phyloP scores from a whole-genome alignment of 1,140 invertebrate genomes.

The Brachionus calyciflorus region DNA sequence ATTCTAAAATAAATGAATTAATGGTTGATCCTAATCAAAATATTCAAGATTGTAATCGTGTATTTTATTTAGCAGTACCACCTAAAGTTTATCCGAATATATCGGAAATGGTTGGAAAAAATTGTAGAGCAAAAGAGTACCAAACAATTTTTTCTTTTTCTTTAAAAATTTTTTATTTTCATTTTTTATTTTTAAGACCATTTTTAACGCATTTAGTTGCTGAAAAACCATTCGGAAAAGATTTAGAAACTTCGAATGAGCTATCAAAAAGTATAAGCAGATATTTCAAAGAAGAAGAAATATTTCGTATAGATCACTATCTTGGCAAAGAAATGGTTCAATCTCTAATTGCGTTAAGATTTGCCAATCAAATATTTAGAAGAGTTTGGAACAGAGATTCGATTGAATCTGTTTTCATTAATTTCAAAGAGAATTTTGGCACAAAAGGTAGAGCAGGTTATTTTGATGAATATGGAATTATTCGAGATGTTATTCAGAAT shows the following conservation, averaged over 20 bases:
- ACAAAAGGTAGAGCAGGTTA: slow-evolving; percentile 96
- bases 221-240: slow-evolving; percentile 96
- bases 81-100: slow-evolving; percentile 87
- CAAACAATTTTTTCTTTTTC: background rate
- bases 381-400: slow-evolving; percentile 74
- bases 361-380: slow-evolving; percentile 64
- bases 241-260: slow-evolving; percentile 76
- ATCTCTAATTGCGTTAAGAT: slow-evolving; percentile 85
- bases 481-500: slow-evolving; percentile 96
- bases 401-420: slow-evolving; percentile 88
- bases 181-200: slow-evolving; percentile 65
- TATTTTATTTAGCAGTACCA: slow-evolving; percentile 95
- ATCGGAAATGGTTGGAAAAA: slow-evolving; percentile 77
- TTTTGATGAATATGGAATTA: slow-evolving; percentile 95
- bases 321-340: slow-evolving; percentile 99
- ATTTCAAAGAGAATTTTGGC: slow-evolving; percentile 99
- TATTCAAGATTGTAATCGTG: slow-evolving; percentile 69
- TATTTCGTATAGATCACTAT: slow-evolving; percentile 98
- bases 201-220: slow-evolving; percentile 89
- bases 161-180: slow-evolving; percentile 51
- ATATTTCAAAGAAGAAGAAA: slow-evolving; percentile 88
- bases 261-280: slow-evolving; percentile 81
- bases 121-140: slow-evolving; percentile 78
- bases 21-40: slow-evolving; percentile 51
- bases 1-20: slow-evolving; percentile 69